Base-by-base conservation (phyloP, 2,888 invertebrate species). In the Adela reaumurella region DNA sequence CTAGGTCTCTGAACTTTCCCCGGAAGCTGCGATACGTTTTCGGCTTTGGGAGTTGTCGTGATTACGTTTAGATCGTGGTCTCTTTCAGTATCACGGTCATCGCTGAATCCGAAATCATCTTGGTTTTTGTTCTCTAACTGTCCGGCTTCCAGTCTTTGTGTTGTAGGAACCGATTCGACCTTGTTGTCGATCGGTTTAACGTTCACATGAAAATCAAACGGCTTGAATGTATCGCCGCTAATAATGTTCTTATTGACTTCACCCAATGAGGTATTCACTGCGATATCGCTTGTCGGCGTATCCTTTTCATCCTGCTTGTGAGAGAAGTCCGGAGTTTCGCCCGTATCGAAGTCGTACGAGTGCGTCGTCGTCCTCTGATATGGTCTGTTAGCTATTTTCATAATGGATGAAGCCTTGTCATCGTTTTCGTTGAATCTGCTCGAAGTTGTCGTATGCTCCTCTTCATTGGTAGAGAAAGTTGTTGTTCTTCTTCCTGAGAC, bases 241-340 rank as follows among this genome's bases (percentile, higher is more conserved):
- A 43, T 48, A 1, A 62, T 64, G 24, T 63, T 63, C 2, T 65
- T 59, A 1, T 63, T 62, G 49, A 74, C 74, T 6, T 54, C 51
- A 20, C 49, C 45, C 10, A 49, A 49, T 1, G 62, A 63, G 52
- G 73, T 55, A 55, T 63, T 71, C 4, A 78, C 68, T 6, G 70
- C 62, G n/a, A 79, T 66, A 47, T 81, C 80, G 54, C 80, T 80
- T 4, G 79, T 79, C 1, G 80, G 80, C 3, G 78, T 81, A 47
- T 81, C 80, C 56, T 79, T 81, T 56, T 81, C 80, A 51, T 81
- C 80, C 51, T 81, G 79, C 49, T 79, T 80, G 52, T 80, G 79
- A 42, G 65, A 70, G 49, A 72, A 78, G 57, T 81, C 78, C 2
- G 74, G 73, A 14, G 62, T 62, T 49, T 74, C 70, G 47, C 56